These are phyloP conservation scores for Helicoverpa zea DNA, from an alignment of 1,140 invertebrate species.

Conservation along the genomic window DNA sequence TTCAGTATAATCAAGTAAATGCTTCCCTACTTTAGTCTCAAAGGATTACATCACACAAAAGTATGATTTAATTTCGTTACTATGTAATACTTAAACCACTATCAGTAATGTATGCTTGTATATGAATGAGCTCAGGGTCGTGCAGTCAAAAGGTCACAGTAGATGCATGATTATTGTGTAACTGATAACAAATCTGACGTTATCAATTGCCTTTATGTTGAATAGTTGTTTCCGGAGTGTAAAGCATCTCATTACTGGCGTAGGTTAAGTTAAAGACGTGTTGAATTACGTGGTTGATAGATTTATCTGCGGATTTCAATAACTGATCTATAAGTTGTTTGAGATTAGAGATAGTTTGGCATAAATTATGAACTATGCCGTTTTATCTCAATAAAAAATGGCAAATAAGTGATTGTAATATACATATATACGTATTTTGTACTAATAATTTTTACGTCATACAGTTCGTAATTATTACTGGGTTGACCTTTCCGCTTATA, in stretches of 20 bases:
- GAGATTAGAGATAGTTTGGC: too few relatives aligned
- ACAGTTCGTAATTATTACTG: too few relatives aligned
- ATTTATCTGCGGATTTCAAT: too few relatives aligned
- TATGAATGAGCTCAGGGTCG: constrained; percentile 34
- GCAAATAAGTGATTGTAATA: too few relatives aligned
- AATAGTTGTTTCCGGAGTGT: not conserved
- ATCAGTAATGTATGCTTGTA: constrained; percentile 11
- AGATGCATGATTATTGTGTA: constrained; percentile 31
- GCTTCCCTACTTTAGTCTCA: not conserved
- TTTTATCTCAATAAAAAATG: too few relatives aligned
- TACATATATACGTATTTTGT: too few relatives aligned
- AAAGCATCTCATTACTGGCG: not conserved
- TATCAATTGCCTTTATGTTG: constrained; percentile 21
- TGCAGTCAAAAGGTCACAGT: constrained; percentile 13
- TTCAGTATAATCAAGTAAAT: too few relatives aligned
- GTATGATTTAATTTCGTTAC: not conserved
- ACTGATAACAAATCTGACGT: constrained; percentile 8
- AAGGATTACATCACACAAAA: constrained; percentile 13
- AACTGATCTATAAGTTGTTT: too few relatives aligned
- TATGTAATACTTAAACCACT: not conserved
- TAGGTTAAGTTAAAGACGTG: not conserved
- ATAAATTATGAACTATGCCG: too few relatives aligned
- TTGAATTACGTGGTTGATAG: not conserved
- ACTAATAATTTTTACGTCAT: too few relatives aligned
- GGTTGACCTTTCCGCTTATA: too few relatives aligned